Evolutionary conservation across 2,888 invertebrate species (phyloP).

Genomic region (Melanargia galathea): DNA sequence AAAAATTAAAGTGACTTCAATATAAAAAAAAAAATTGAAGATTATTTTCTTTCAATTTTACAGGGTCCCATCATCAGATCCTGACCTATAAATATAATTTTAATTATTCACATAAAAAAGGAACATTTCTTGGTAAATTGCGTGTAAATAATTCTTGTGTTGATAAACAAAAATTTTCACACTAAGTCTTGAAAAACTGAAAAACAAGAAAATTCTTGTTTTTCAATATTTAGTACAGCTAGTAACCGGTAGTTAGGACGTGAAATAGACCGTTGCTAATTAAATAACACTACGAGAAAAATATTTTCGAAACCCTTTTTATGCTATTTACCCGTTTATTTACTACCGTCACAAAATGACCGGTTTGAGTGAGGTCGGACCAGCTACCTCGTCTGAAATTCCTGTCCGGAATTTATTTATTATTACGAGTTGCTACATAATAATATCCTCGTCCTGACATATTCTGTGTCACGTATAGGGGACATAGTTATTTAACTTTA

Average conservation of each 20-base stretch:
- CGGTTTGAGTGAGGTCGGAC: neutral
- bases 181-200: neutral
- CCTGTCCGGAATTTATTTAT: neutral
- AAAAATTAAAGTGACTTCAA: no score
- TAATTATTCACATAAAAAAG: no score
- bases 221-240: neutral
- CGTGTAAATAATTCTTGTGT: neutral
- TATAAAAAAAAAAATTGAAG: no score
- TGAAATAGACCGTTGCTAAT: neutral
- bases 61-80: no score
- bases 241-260: neutral
- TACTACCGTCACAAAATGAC: neutral
- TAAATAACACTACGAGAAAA: neutral
- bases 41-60: no score
- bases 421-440: neutral
- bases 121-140: neutral
- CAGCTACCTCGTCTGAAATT: neutral
- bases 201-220: neutral
- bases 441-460: neutral
- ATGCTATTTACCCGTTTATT: neutral
- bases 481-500: slow-evolving; percentile 9
- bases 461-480: neutral
- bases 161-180: no score
- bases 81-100: no score
- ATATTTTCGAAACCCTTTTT: neutral